Percentiles rank a stretch among this genome's conserved stretches.
Conservation (phyloP, 2,888 invertebrate genomes). For the Fissipunctia ypsillon region DNA sequence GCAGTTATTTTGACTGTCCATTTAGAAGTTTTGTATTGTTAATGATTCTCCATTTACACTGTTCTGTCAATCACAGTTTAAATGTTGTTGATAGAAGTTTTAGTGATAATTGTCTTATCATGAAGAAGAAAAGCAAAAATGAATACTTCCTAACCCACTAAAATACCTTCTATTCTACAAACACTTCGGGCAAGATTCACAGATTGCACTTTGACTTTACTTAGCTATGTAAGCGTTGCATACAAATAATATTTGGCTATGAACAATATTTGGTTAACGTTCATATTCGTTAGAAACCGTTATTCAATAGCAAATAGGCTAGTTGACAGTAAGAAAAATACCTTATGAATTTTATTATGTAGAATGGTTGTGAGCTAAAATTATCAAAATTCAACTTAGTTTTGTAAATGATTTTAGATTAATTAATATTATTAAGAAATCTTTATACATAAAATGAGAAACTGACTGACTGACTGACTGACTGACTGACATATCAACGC, state of each 20-base stretch:
- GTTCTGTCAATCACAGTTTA: slow-evolving; percentile 70
- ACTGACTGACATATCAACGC: no score
- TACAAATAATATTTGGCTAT: no score
- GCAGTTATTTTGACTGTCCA: slow-evolving; percentile 81
- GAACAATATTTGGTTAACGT: background rate
- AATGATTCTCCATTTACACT: slow-evolving; percentile 73
- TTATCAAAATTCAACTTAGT: no score
- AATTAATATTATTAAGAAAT: no score
- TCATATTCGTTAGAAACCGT: background rate
- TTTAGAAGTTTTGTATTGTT: slow-evolving; percentile 81
- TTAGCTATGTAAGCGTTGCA: background rate
- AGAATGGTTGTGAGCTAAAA: no score
- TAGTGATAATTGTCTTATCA: slow-evolving; percentile 44
- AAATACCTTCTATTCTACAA: background rate
- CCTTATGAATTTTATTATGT: no score
- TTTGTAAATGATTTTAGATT: no score
- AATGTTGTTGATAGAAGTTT: slow-evolving; percentile 65
- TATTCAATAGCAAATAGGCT: no score
- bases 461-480: no score
- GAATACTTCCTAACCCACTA: background rate
- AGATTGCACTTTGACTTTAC: background rate
- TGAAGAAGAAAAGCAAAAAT: background rate
- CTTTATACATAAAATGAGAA: no score
- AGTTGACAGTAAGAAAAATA: no score
- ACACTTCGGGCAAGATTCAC: background rate